A percentile compares a stretch with the other conserved stretches of the same genome.
These are phyloP conservation scores for Xanthostigma xanthostigma DNA, from an alignment of 2,888 invertebrate species.

Conservation along the genomic window DNA sequence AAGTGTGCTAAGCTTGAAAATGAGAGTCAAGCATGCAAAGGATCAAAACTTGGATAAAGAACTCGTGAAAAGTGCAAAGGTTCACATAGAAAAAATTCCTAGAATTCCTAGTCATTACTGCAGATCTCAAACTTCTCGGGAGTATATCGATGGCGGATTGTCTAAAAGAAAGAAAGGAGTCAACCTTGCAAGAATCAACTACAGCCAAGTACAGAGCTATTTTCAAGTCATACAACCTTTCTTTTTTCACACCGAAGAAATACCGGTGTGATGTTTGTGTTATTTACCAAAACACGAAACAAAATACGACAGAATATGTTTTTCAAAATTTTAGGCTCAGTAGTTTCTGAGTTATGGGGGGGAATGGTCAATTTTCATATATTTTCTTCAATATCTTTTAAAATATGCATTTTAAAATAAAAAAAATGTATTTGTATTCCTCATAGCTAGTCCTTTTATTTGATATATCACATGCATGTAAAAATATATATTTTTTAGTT, in stretches of 20 bases:
- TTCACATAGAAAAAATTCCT: constrained; percentile 10
- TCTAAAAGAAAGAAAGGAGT: constrained; percentile 4
- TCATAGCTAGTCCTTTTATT: too few species aligned
- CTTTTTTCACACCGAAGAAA: constrained; percentile 8
- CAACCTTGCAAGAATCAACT: constrained; percentile 3
- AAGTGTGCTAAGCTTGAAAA: constrained; percentile 7
- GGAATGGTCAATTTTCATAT: too few species aligned
- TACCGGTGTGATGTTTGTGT: constrained; percentile 7
- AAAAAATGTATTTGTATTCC: too few species aligned
- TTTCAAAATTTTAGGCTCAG: too few species aligned
- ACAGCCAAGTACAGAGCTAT: constrained; percentile 4
- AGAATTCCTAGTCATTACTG: constrained; percentile 10
- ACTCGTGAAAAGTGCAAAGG: constrained; percentile 6
- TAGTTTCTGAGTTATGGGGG: too few species aligned
- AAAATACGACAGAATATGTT: constrained; percentile 4
- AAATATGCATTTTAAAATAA: too few species aligned
- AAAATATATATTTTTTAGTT: too few species aligned
- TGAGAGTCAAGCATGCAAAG: constrained; percentile 7
- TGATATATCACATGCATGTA: too few species aligned
- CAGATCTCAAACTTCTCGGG: constrained; percentile 7
- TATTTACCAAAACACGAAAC: constrained; percentile 6
- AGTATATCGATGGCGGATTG: constrained; percentile 6
- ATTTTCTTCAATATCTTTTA: too few species aligned
- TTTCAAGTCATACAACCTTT: constrained; percentile 4
- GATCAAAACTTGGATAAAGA: constrained; percentile 7